Conservation (phyloP, 1,140 invertebrate genomes). For the Drepana arcuata region DNA sequence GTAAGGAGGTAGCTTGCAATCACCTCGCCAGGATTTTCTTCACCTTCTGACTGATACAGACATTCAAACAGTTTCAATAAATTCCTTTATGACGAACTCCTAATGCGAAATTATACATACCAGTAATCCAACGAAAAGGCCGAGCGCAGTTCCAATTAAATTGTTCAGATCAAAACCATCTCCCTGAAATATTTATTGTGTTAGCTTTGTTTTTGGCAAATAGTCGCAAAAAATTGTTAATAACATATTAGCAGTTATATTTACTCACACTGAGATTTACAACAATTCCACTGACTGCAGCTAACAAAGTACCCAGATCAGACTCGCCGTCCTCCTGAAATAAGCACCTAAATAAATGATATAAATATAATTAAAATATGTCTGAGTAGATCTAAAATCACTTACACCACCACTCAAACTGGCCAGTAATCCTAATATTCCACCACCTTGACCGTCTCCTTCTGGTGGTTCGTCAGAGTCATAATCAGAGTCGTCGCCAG, state of each 20-base stretch:
- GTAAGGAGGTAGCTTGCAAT: constrained; percentile 54
- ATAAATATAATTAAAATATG: constrained; percentile 1
- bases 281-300: constrained; percentile 52
- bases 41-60: constrained; percentile 45
- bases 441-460: constrained; percentile 54
- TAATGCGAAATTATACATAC: constrained; percentile 22
- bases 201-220: too few species aligned
- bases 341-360: constrained; percentile 1
- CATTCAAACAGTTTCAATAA: too few species aligned
- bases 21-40: constrained; percentile 49
- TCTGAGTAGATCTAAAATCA: constrained; percentile 3
- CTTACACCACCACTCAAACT: constrained; percentile 58
- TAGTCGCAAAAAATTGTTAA: not conserved
- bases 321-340: constrained; percentile 55
- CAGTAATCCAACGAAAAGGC: constrained; percentile 55
- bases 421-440: constrained; percentile 50
- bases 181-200: constrained; percentile 58
- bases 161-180: constrained; percentile 55
- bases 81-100: too few species aligned
- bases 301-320: constrained; percentile 50
- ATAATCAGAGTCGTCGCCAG: constrained; percentile 4
- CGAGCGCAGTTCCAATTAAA: constrained; percentile 52
- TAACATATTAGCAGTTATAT: not conserved
- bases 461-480: constrained; percentile 29
- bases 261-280: constrained; percentile 52